Conservation (phyloP, 2,888 invertebrate genomes). For the Agrotis segetum region DNA sequence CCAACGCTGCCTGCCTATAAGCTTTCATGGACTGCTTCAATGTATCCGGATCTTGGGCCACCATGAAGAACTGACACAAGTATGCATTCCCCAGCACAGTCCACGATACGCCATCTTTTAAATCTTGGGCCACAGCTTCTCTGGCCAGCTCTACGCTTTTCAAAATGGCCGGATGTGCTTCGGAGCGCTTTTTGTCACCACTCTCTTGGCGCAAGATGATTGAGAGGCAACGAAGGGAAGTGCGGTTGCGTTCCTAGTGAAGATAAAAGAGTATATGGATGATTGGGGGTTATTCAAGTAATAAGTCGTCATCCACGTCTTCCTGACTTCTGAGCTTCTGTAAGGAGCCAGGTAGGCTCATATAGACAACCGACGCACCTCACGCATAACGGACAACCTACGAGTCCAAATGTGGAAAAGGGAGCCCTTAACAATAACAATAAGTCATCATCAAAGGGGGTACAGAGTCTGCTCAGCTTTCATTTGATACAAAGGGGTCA, state of each 20-base stretch:
- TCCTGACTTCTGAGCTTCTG: too few species aligned
- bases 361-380: too few species aligned
- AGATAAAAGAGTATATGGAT: background rate
- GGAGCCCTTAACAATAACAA: too few species aligned
- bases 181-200: constrained; percentile 80
- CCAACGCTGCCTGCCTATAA: constrained; percentile 94
- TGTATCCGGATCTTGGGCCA: constrained; percentile 93
- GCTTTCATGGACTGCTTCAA: constrained; percentile 95
- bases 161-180: constrained; percentile 92
- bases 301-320: too few species aligned
- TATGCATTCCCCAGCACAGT: constrained; percentile 96
- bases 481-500: too few species aligned
- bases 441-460: too few species aligned
- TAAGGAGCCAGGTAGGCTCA: too few species aligned
- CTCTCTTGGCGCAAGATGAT: constrained; percentile 94
- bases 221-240: constrained; percentile 95
- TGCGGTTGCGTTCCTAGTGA: constrained; percentile 89
- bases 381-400: too few species aligned
- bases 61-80: constrained; percentile 94
- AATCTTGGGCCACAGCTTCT: constrained; percentile 95
- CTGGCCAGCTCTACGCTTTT: constrained; percentile 95
- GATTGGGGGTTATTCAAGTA: too few species aligned
- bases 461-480: too few species aligned
- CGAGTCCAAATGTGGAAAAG: too few species aligned
- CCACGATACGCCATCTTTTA: constrained; percentile 96